Conservation (phyloP, 2,888 invertebrate genomes). For the Aleiodes alternator region DNA sequence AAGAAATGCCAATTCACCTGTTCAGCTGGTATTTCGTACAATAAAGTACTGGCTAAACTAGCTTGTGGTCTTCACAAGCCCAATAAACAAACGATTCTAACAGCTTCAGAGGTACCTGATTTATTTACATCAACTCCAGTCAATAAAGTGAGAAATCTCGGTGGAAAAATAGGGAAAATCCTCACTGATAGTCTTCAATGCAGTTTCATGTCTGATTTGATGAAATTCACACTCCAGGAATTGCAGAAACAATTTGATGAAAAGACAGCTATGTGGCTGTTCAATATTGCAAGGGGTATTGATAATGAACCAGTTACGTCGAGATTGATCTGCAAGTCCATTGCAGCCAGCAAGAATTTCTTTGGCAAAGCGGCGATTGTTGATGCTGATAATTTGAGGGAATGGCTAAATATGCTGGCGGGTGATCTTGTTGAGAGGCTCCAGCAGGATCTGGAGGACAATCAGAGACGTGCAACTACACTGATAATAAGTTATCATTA, state of each 20-base stretch:
- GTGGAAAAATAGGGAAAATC: slow-evolving; percentile 93
- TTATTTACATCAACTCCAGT: slow-evolving; percentile 82
- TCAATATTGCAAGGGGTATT: slow-evolving; percentile 89
- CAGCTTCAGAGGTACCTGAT: slow-evolving; percentile 80
- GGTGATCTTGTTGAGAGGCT: slow-evolving; percentile 90
- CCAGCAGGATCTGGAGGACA: slow-evolving; percentile 87
- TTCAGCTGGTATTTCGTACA: slow-evolving; percentile 97
- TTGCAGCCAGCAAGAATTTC: slow-evolving; percentile 97
- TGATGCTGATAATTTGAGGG: slow-evolving; percentile 78
- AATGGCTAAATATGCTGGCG: slow-evolving; percentile 90
- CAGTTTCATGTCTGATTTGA: slow-evolving; percentile 87
- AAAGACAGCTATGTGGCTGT: slow-evolving; percentile 91
- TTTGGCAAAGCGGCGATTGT: slow-evolving; percentile 86
- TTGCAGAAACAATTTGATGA: slow-evolving; percentile 87
- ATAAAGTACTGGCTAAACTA: slow-evolving; percentile 94
- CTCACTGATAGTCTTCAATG: slow-evolving; percentile 85
- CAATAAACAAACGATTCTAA: slow-evolving; percentile 93
- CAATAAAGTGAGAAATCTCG: slow-evolving; percentile 91
- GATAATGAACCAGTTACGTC: slow-evolving; percentile 93
- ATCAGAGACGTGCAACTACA: slow-evolving; percentile 87
- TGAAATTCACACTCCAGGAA: slow-evolving; percentile 82
- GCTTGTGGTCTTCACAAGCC: slow-evolving; percentile 95
- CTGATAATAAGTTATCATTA: slow-evolving; percentile 84
- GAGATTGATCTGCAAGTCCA: slow-evolving; percentile 91
- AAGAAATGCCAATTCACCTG: slow-evolving; percentile 91